Conservation (phyloP, 2,888 invertebrate species). For the Xylophagus ater region DNA sequence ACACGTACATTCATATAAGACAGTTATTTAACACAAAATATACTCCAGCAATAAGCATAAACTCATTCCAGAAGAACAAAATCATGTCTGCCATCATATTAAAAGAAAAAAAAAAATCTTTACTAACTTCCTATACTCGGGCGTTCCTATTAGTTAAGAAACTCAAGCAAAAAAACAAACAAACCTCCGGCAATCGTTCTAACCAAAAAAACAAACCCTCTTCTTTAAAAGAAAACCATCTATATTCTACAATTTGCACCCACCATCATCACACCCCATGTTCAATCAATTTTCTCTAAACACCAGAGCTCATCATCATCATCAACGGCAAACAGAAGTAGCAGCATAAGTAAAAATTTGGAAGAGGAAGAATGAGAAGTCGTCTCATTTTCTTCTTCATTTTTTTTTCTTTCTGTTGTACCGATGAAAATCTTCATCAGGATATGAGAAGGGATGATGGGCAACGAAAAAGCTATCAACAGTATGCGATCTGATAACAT, state of each 20-base stretch:
- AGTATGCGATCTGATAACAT: conserved; percentile 13
- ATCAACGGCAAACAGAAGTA: conserved; percentile 6
- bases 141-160: conserved; percentile 9
- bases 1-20: conserved; percentile 3
- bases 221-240: too few relatives aligned
- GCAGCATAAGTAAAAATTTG: background rate
- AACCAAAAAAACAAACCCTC: too few relatives aligned
- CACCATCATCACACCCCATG: background rate
- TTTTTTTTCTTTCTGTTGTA: too few relatives aligned
- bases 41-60: conserved; percentile 7
- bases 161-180: conserved; percentile 6
- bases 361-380: background rate
- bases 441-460: background rate
- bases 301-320: conserved; percentile 18
- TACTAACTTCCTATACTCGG: too few relatives aligned
- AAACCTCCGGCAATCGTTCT: too few relatives aligned
- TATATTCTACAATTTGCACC: background rate
- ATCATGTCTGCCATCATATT: too few relatives aligned
- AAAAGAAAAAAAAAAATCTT: too few relatives aligned
- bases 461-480: conserved; percentile 6
- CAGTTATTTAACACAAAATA: conserved; percentile 9
- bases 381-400: background rate
- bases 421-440: background rate
- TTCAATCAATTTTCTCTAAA: conserved; percentile 13
- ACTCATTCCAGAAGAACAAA: too few relatives aligned